A percentile compares a stretch with the other conserved stretches of the same genome.
These are phyloP conservation scores for Remorina albescens DNA, from an alignment of 2,797 vertebrate genomes.

Conservation along the genomic window DNA sequence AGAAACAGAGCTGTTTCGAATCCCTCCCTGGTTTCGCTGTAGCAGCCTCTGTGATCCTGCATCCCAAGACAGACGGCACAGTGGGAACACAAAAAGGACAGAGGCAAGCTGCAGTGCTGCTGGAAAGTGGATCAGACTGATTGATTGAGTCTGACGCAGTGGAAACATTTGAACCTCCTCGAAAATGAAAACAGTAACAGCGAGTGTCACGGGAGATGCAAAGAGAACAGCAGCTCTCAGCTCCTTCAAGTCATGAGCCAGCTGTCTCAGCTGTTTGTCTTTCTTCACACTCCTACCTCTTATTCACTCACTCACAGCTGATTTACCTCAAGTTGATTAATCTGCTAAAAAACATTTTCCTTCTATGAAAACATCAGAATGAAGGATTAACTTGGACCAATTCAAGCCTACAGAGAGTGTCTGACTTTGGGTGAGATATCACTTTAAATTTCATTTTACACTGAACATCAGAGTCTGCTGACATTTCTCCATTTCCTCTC, in stretches of 20 bases:
- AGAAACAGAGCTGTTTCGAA: constrained; percentile 20
- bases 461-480: constrained; percentile 19
- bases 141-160: constrained; percentile 3
- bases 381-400: not conserved
- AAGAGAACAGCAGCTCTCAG: not conserved
- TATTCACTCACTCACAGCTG: not conserved
- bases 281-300: not conserved
- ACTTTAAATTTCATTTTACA: constrained; percentile 23
- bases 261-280: not conserved
- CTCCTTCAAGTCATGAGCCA: not conserved
- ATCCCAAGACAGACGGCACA: constrained; percentile 5
- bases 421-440: not conserved
- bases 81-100: not conserved
- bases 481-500: not conserved
- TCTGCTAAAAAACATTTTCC: constrained; percentile 6
- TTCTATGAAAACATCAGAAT: not conserved
- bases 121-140: constrained; percentile 25
- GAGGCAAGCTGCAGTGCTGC: constrained; percentile 4
- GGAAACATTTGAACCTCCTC: constrained; percentile 18
- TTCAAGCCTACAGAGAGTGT: not conserved
- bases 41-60: constrained; percentile 13
- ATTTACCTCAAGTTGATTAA: not conserved
- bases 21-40: constrained; percentile 7
- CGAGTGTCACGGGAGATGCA: constrained; percentile 4
- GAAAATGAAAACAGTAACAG: constrained; percentile 42